These are phyloP conservation scores for Rhinogobio ventralis DNA, from an alignment of 2,797 vertebrate species.

Conservation along the genomic window DNA sequence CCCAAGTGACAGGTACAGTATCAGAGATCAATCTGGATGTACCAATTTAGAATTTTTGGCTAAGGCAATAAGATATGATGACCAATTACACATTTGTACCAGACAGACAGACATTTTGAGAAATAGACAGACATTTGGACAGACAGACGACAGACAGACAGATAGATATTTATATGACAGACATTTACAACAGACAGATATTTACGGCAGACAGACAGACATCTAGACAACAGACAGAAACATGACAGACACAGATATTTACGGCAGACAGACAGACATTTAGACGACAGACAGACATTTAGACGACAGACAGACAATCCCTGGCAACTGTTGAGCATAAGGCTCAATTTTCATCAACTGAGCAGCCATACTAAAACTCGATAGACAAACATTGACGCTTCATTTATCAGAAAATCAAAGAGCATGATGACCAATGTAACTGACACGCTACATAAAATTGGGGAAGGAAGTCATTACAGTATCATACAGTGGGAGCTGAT, in stretches of 20 bases:
- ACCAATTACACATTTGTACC: background rate
- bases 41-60: background rate
- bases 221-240: no score
- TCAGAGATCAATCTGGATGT: no score
- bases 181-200: no score
- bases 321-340: background rate
- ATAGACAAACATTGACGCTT: constrained; percentile 3
- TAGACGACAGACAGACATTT: background rate
- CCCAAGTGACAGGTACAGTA: no score
- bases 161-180: no score
- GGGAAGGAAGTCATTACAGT: background rate
- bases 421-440: background rate
- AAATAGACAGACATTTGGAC: no score
- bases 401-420: constrained; percentile 4
- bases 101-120: background rate
- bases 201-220: no score
- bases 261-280: background rate
- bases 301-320: background rate
- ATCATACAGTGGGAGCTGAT: background rate
- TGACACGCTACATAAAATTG: background rate
- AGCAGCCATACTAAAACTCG: background rate
- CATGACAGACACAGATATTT: no score
- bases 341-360: constrained; percentile 7
- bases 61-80: background rate
- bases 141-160: background rate